These are phyloP conservation scores for Sphaerophoria rueppellii DNA, from an alignment of 2,888 invertebrate species.

Conservation along the genomic window DNA sequence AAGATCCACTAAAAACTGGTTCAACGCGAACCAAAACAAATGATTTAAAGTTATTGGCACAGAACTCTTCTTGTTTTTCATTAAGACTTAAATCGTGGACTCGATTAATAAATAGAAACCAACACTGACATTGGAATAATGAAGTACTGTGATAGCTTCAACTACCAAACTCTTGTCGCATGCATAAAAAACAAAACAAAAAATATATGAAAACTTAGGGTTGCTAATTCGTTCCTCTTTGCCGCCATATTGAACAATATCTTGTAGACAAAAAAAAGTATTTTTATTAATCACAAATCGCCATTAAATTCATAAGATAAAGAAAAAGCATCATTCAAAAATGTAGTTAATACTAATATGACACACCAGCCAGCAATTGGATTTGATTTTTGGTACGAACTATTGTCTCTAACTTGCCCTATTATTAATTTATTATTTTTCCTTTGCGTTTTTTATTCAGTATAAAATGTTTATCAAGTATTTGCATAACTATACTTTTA, in stretches of 20 bases:
- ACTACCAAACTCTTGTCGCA: slow-evolving; percentile 71
- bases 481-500: neutral
- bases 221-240: slow-evolving; percentile 75
- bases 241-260: slow-evolving; percentile 72
- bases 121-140: slow-evolving; percentile 73
- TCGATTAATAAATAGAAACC: slow-evolving; percentile 22
- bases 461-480: neutral
- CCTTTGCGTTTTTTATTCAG: slow-evolving; percentile 31
- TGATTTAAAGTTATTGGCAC: too few species aligned
- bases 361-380: slow-evolving; percentile 41
- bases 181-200: slow-evolving; percentile 52
- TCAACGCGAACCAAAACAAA: too few species aligned
- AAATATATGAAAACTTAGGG: slow-evolving; percentile 51
- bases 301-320: slow-evolving; percentile 25
- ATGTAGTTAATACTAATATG: slow-evolving; percentile 13
- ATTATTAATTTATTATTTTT: slow-evolving; percentile 41
- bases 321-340: slow-evolving; percentile 29
- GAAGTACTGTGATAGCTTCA: slow-evolving; percentile 81
- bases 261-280: slow-evolving; percentile 36
- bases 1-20: too few species aligned
- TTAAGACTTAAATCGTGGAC: neutral
- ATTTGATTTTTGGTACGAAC: slow-evolving; percentile 68
- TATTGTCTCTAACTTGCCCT: slow-evolving; percentile 45
- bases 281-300: slow-evolving; percentile 33
- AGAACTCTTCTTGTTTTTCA: too few species aligned